Evolutionary conservation across 2,797 vertebrate genomes (phyloP), one percentile per base, ranked within the genome.

Genomic region (Ptychobarbus kaznakovi): DNA sequence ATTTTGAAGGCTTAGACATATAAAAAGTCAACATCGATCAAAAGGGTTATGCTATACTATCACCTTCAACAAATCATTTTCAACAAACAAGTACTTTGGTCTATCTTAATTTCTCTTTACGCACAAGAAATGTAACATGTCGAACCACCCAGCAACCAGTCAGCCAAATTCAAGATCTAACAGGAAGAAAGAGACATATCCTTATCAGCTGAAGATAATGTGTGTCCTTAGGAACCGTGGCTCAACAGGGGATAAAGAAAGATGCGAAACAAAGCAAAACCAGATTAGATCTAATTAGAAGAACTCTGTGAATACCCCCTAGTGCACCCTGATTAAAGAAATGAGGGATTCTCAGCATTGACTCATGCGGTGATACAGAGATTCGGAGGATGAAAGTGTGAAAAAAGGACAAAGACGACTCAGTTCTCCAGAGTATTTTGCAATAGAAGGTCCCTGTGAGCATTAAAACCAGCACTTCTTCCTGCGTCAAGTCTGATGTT

Each of bases 201-300:
- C 73, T 84, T 56, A 84, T 84, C 82, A 77, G 58, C 61, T 32
- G 22, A 25, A 81, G 16, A 81, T 42, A 53, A 66, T 70, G 42
- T 56, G 86, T 40, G 69, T 42, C 40, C 42, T 38, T 40, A 72
- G 63, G 44, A 63, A 76, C 20, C 4, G n/a, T 63, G 49, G 63
- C 49, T 22, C 63, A 42, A 61, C 65, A 61, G 61, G 28, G 32
- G 56, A 83, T 65, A 80, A 72, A 74, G 66, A 56, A 38, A 73
- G 44, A 75, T 69, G 46, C 58, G 74, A 83, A 87, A 86, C 77
- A 84, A 86, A 74, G 49, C 56, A 61, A 83, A 86, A 84, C 42
- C 84, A 82, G 73, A 89, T 87, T 86, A 82, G 56, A 79, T 75
- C 81, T 79, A 77, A 84, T 86, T 87, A 86, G 86, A 51, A 63